Percentiles rank a stretch among this genome's conserved stretches.
These are phyloP conservation scores for Microtus pennsylvanicus DNA, from an alignment of 2,113 vertebrate species.

Conservation along the genomic window DNA sequence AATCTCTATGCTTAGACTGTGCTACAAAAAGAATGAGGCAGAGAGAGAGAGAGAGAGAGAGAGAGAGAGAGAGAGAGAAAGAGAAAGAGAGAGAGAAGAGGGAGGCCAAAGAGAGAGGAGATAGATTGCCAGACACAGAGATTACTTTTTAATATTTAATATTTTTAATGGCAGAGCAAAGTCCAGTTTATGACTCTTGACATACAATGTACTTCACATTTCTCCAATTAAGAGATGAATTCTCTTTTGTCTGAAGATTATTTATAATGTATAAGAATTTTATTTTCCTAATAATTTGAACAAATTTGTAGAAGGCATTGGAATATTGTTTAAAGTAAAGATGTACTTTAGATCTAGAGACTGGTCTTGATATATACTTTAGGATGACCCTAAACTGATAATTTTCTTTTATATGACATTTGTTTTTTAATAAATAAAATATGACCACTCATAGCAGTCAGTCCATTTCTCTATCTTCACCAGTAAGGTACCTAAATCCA, in stretches of 20 bases:
- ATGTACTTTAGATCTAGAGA: background rate
- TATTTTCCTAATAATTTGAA: background rate
- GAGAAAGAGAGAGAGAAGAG: too few species aligned
- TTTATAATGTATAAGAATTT: background rate
- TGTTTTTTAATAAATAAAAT: conserved; percentile 57
- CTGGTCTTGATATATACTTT: background rate
- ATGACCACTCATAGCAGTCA: background rate
- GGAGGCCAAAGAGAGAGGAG: background rate
- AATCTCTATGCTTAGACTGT: too few species aligned
- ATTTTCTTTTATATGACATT: background rate
- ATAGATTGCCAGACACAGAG: background rate
- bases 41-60: too few species aligned
- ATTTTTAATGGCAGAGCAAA: background rate
- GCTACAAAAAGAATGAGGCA: too few species aligned
- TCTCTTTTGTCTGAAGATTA: background rate
- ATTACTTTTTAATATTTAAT: background rate
- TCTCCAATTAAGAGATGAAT: background rate
- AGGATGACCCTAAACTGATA: background rate
- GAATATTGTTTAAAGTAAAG: background rate
- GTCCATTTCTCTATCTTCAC: background rate
- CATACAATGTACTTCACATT: background rate
- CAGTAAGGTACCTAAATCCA: background rate
- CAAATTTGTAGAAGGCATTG: background rate
- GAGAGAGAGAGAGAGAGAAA: too few species aligned
- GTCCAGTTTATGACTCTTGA: background rate